Percentiles rank a stretch among this genome's conserved stretches.
phyloP scores from a whole-genome alignment of 2,888 invertebrate genomes.

The Pandemis heparana region DNA sequence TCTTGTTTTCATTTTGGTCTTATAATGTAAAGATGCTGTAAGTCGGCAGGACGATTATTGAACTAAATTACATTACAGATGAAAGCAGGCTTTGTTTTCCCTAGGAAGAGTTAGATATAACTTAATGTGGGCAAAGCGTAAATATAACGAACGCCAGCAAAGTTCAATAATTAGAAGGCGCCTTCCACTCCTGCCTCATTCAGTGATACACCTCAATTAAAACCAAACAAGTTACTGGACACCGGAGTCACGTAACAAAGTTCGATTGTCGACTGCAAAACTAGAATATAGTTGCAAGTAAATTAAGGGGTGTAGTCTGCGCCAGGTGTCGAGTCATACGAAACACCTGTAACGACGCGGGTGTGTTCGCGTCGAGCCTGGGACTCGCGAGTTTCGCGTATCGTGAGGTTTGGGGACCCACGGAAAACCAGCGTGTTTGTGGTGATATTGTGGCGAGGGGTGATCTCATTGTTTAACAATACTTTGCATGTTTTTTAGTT shows the following conservation, averaged over 20 bases:
- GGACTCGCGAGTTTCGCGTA: neutral
- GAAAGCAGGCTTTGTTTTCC: slow-evolving; percentile 7
- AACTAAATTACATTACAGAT: slow-evolving; percentile 8
- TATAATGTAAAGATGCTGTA: slow-evolving; percentile 65
- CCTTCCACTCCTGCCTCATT: slow-evolving; percentile 52
- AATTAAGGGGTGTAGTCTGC: slow-evolving; percentile 46
- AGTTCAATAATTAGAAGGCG: slow-evolving; percentile 70
- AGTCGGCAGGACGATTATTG: slow-evolving; percentile 5
- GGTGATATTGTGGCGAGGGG: neutral
- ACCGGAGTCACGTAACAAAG: slow-evolving; percentile 58
- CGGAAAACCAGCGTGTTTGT: neutral
- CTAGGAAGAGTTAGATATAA: slow-evolving; percentile 45
- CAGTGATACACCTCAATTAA: slow-evolving; percentile 63
- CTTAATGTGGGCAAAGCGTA: slow-evolving; percentile 44
- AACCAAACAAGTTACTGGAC: slow-evolving; percentile 70
- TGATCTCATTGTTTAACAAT: neutral
- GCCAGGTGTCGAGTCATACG: slow-evolving; percentile 15
- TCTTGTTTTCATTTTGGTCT: slow-evolving; percentile 60
- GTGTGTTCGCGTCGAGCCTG: neutral
- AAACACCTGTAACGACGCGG: neutral
- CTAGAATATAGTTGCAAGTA: slow-evolving; percentile 47
- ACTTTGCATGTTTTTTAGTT: neutral
- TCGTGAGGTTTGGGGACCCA: neutral
- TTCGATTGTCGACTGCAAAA: slow-evolving; percentile 60
- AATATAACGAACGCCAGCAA: slow-evolving; percentile 55